These are phyloP conservation scores for Atherinomorus stipes DNA, from an alignment of 2,113 vertebrate species.

Conservation along the genomic window DNA sequence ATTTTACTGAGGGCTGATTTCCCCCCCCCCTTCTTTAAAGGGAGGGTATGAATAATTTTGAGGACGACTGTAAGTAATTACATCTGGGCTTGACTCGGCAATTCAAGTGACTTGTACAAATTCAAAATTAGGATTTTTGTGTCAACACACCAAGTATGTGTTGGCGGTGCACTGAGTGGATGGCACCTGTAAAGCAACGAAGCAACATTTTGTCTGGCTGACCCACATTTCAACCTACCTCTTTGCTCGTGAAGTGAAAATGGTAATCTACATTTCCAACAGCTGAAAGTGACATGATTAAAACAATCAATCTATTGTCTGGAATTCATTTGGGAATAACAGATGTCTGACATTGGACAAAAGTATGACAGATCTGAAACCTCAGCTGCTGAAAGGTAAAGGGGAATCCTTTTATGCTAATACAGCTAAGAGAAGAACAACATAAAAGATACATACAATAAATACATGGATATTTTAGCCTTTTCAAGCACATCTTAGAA, in stretches of 20 bases:
- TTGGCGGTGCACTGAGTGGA: too few species aligned
- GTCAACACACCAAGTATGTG: too few species aligned
- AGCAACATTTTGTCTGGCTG: background rate
- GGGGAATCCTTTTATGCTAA: background rate
- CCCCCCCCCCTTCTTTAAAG: too few species aligned
- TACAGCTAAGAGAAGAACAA: too few species aligned
- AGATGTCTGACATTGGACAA: background rate
- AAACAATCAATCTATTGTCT: background rate
- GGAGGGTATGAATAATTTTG: too few species aligned
- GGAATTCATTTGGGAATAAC: too few species aligned
- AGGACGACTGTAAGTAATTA: too few species aligned
- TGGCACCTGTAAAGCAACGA: background rate
- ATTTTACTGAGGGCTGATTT: too few species aligned
- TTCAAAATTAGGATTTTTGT: too few species aligned
- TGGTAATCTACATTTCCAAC: background rate
- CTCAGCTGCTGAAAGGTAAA: background rate
- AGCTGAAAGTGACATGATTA: background rate
- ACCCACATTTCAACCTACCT: background rate
- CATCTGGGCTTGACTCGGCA: too few species aligned
- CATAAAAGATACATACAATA: background rate
- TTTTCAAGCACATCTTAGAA: background rate
- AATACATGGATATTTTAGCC: background rate
- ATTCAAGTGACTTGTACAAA: too few species aligned
- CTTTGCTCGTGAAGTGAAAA: background rate
- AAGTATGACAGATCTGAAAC: background rate